phyloP scores from a whole-genome alignment of 2,113 vertebrate species.

The Coryphaenoides rupestris region DNA sequence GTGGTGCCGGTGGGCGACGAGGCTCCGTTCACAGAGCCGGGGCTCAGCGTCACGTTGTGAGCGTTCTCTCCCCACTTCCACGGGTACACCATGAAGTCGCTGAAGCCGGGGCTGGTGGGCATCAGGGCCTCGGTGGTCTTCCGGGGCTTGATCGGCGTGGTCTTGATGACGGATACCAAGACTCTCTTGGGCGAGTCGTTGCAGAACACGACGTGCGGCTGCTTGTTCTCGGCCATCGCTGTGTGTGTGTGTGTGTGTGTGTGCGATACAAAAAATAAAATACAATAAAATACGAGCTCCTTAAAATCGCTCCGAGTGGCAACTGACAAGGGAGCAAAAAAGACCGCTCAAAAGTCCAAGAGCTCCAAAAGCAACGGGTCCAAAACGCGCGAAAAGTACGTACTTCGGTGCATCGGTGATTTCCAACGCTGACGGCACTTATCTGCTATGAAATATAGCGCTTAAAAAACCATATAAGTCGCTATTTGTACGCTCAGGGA shows the following conservation, averaged over 20 bases:
- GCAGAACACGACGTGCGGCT: slow-evolving; percentile 77
- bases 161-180: slow-evolving; percentile 92
- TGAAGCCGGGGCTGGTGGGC: slow-evolving; percentile 92
- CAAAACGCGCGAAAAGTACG: slow-evolving; percentile 8
- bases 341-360: not conserved
- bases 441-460: no score
- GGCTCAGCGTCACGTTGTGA: slow-evolving; percentile 93
- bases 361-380: not conserved
- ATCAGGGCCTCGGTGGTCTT: slow-evolving; percentile 70
- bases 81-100: slow-evolving; percentile 98
- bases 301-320: not conserved
- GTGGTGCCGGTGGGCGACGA: slow-evolving; percentile 68
- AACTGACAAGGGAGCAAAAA: not conserved
- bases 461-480: no score
- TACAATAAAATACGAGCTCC: not conserved
- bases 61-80: slow-evolving; percentile 98
- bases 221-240: slow-evolving; percentile 76
- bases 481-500: slow-evolving; percentile 19
- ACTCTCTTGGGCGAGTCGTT: slow-evolving; percentile 89
- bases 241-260: no score
- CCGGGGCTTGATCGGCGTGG: slow-evolving; percentile 84
- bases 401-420: slow-evolving; percentile 61
- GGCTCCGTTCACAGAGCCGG: slow-evolving; percentile 71
- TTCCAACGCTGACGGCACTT: slow-evolving; percentile 38
- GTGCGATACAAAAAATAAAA: no score